Evolutionary conservation across 2,797 vertebrate species (phyloP).

Genomic region (Nannoperca australis): DNA sequence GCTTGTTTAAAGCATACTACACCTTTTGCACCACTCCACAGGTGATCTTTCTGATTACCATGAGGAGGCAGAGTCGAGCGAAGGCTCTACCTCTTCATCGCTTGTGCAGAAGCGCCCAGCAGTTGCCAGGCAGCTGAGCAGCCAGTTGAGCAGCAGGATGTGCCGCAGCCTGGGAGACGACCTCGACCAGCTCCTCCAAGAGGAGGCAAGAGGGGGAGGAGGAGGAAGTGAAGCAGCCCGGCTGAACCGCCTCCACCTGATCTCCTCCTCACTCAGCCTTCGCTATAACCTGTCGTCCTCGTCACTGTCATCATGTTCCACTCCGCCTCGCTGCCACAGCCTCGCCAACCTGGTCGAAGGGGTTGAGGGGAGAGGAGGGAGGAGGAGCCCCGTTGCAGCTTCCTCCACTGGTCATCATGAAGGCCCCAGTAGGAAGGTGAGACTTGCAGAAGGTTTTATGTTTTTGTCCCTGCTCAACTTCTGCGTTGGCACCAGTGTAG

Average conservation of each 20-base stretch:
- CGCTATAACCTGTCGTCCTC: constrained; percentile 62
- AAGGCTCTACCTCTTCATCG: constrained; percentile 41
- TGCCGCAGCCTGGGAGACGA: constrained; percentile 83
- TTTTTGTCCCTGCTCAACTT: neutral
- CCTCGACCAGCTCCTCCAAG: constrained; percentile 77
- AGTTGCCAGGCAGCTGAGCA: constrained; percentile 44
- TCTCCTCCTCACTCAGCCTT: constrained; percentile 82
- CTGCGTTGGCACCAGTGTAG: neutral
- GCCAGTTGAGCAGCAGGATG: constrained; percentile 72
- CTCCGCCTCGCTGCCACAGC: constrained; percentile 68
- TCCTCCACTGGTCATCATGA: constrained; percentile 29
- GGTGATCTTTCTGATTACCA: constrained; percentile 57
- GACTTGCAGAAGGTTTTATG: neutral
- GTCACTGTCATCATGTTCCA: constrained; percentile 74
- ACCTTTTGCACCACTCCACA: neutral
- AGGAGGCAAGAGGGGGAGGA: constrained; percentile 45
- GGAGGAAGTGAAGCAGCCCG: constrained; percentile 60
- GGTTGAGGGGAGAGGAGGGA: neutral
- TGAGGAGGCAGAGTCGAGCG: constrained; percentile 34
- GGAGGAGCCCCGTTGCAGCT: constrained; percentile 10
- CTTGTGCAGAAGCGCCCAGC: neutral
- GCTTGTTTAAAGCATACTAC: neutral
- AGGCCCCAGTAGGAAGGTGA: constrained; percentile 63
- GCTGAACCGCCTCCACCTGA: constrained; percentile 75
- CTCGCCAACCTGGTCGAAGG: constrained; percentile 43